Conservation (phyloP, 2,888 invertebrate species). For the Polyploca ridens region DNA sequence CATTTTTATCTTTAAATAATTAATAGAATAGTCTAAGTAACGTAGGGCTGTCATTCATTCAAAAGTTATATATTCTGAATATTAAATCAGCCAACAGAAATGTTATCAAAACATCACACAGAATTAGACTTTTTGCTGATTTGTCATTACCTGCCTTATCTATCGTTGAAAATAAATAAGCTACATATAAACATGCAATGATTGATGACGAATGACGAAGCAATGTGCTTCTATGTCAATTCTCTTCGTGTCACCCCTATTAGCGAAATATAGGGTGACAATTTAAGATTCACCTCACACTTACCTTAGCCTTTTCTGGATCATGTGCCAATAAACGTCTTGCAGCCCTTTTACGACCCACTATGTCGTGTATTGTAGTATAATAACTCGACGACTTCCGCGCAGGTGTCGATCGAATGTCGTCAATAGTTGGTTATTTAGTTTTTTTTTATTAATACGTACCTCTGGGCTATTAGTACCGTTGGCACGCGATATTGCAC, state of each 20-base stretch:
- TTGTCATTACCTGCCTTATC: too few species aligned
- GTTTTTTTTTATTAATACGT: conserved; percentile 16
- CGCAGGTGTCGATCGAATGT: conserved; percentile 47
- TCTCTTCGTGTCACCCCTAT: neutral
- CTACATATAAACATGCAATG: too few species aligned
- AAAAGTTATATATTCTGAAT: too few species aligned
- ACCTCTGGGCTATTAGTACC: neutral
- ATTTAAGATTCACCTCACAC: neutral
- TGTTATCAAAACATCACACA: too few species aligned
- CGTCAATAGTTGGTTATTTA: neutral
- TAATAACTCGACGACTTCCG: conserved; percentile 43
- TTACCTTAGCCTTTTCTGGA: neutral
- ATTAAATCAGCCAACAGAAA: too few species aligned
- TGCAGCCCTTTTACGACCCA: neutral
- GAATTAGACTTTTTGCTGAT: too few species aligned
- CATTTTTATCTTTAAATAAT: too few species aligned
- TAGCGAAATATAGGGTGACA: neutral
- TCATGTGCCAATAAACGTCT: neutral
- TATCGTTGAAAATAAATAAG: too few species aligned
- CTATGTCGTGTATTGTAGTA: conserved; percentile 13
- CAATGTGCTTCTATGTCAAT: neutral
- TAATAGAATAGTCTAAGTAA: too few species aligned
- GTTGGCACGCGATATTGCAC: neutral
- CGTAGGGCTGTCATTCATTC: too few species aligned
- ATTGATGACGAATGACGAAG: too few species aligned